These are phyloP conservation scores for Melieria picta DNA, from an alignment of 2,888 invertebrate species.

Conservation along the genomic window DNA sequence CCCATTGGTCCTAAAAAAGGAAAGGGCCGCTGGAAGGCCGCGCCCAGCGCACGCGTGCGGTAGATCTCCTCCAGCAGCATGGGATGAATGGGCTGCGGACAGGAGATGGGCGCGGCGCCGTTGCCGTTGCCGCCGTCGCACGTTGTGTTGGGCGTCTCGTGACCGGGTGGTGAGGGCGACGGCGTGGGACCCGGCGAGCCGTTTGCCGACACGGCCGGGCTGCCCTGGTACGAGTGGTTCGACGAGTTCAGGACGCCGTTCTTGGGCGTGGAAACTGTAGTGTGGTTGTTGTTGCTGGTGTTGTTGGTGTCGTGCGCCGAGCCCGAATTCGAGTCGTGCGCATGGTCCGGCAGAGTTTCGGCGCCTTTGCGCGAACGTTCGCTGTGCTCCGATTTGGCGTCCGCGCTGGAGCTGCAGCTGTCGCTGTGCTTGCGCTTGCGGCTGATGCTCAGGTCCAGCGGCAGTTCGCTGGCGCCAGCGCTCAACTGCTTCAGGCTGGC, in stretches of 20 bases:
- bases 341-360: slow-evolving; percentile 14
- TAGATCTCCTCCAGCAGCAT: slow-evolving; percentile 81
- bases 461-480: slow-evolving; percentile 69
- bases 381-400: slow-evolving; percentile 57
- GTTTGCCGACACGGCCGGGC: slow-evolving; percentile 58
- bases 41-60: slow-evolving; percentile 68
- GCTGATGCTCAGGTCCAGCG: slow-evolving; percentile 78
- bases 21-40: slow-evolving; percentile 73
- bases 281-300: slow-evolving; percentile 19
- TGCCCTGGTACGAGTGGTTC: slow-evolving; percentile 41
- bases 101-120: slow-evolving; percentile 62
- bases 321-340: slow-evolving; percentile 42
- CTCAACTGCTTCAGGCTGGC: slow-evolving; percentile 16
- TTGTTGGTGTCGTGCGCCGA: not conserved
- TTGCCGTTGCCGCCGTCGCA: not conserved
- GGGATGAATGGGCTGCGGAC: slow-evolving; percentile 86
- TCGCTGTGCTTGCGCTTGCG: slow-evolving; percentile 67
- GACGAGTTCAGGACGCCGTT: slow-evolving; percentile 37
- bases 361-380: slow-evolving; percentile 20
- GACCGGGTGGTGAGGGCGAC: slow-evolving; percentile 65
- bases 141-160: slow-evolving; percentile 25
- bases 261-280: not conserved
- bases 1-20: slow-evolving; percentile 83
- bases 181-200: slow-evolving; percentile 63
- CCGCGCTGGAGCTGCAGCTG: slow-evolving; percentile 25